phyloP scores from a whole-genome alignment of 2,113 vertebrate species.

The Brachypodius melanocephalos region DNA sequence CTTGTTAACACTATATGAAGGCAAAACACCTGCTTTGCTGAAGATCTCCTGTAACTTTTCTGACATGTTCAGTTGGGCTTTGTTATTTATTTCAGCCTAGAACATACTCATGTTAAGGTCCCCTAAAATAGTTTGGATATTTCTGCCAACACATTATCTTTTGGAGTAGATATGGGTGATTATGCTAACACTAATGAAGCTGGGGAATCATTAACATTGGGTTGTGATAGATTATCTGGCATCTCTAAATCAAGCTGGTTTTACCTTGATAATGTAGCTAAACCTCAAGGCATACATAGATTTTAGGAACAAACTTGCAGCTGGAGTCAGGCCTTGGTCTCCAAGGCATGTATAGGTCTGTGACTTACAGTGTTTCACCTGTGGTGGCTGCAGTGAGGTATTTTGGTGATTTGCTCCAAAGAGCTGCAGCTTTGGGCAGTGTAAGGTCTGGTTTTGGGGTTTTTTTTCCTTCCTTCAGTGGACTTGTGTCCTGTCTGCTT shows the following conservation, averaged over 20 bases:
- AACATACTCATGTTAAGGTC: background rate
- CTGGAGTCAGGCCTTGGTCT: fast-evolving
- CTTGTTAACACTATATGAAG: background rate
- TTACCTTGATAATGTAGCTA: background rate
- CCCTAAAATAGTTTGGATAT: background rate
- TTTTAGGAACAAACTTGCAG: background rate
- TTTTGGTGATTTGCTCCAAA: background rate
- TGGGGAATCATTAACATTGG: background rate
- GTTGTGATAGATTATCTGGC: background rate
- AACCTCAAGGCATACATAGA: background rate
- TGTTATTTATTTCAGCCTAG: background rate
- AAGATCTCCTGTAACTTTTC: background rate
- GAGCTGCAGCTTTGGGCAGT: background rate
- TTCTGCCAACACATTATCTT: background rate
- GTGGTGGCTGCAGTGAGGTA: background rate
- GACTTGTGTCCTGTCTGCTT: constrained; percentile 22
- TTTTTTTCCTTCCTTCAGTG: background rate
- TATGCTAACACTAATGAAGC: background rate
- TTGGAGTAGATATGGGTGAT: background rate
- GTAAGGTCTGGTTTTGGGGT: background rate
- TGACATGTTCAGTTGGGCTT: background rate
- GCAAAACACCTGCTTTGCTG: background rate
- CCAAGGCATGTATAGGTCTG: background rate
- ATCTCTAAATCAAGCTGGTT: background rate
- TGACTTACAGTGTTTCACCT: background rate